phyloP scores from a whole-genome alignment of 2,888 invertebrate species.

The Dynastes maya region DNA sequence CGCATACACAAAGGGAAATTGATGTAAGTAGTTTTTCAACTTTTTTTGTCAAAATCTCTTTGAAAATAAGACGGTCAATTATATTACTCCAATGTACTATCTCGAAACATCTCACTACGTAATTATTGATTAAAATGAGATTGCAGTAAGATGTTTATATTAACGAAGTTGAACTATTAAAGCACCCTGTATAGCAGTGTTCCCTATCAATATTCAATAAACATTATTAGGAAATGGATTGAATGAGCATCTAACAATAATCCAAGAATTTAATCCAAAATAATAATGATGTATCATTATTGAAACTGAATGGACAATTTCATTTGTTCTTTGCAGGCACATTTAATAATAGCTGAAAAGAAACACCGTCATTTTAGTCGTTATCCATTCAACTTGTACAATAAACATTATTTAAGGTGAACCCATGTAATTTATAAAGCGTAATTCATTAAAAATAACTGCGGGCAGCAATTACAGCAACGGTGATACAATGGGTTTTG shows the following conservation, averaged over 20 bases:
- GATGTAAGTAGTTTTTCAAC: no score
- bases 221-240: not conserved
- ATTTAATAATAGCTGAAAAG: conserved; percentile 2
- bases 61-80: no score
- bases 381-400: conserved; percentile 10
- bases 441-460: conserved; percentile 15
- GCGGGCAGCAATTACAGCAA: conserved; percentile 1
- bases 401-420: conserved; percentile 5
- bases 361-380: not conserved
- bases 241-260: not conserved
- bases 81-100: no score
- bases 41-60: no score
- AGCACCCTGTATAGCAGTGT: no score
- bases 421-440: conserved; percentile 16
- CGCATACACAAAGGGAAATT: no score
- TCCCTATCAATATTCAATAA: no score
- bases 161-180: no score
- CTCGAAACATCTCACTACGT: no score
- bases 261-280: not conserved
- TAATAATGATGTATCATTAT: conserved; percentile 7
- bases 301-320: conserved; percentile 13
- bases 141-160: no score
- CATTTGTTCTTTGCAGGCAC: not conserved
- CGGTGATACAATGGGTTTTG: not conserved
- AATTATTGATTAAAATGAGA: no score